These are phyloP conservation scores for Drosophila cardini DNA, from an alignment of 1,140 invertebrate species.

Conservation along the genomic window DNA sequence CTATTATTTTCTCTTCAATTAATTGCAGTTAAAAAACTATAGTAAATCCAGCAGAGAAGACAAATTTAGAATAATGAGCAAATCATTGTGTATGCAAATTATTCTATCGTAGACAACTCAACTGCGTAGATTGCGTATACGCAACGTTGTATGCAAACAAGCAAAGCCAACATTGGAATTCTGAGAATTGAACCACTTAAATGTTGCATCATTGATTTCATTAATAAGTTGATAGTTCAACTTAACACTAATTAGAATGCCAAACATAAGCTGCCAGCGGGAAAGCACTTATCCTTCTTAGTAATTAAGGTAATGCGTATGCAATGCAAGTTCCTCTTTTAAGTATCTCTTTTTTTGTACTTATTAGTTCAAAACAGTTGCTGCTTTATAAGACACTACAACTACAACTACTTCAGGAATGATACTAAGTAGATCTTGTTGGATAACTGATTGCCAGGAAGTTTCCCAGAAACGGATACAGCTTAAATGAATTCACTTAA, in stretches of 20 bases:
- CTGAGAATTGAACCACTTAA: not conserved
- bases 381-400: not conserved
- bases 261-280: not conserved
- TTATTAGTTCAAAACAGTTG: slow-evolving; percentile 7
- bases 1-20: too few relatives aligned
- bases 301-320: slow-evolving; percentile 9
- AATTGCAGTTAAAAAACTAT: too few relatives aligned
- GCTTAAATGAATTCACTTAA: slow-evolving; percentile 39
- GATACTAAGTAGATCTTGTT: not conserved
- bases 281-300: not conserved
- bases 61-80: too few relatives aligned
- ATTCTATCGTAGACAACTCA: too few relatives aligned
- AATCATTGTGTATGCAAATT: too few relatives aligned
- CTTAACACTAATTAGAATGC: slow-evolving; percentile 18
- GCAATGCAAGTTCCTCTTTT: not conserved
- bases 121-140: slow-evolving; percentile 23
- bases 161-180: too few relatives aligned
- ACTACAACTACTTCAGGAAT: not conserved
- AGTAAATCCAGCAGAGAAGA: too few relatives aligned
- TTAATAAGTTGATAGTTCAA: slow-evolving; percentile 8
- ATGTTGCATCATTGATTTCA: slow-evolving; percentile 11
- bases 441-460: not conserved
- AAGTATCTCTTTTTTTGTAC: not conserved
- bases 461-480: slow-evolving; percentile 10
- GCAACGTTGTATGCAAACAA: slow-evolving; percentile 5